Conservation (phyloP, 2,797 vertebrate genomes). For the Lophura swinhoii region DNA sequence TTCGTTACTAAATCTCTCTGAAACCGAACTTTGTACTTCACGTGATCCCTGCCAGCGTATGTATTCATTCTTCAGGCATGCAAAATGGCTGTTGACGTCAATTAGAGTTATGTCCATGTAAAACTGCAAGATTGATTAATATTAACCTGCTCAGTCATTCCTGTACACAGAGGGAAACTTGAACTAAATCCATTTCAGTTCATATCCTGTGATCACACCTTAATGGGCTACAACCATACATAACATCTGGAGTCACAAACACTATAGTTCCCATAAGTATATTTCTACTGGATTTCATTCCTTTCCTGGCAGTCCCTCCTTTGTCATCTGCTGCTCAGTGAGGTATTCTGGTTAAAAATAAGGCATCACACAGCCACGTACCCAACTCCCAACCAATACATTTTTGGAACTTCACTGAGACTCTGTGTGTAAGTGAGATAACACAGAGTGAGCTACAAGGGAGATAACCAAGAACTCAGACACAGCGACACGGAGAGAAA, state of each 20-base stretch:
- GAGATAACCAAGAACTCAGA: not conserved
- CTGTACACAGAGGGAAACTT: not conserved
- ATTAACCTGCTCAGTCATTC: slow-evolving; percentile 43
- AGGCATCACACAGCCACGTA: not conserved
- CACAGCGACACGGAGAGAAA: fast-evolving
- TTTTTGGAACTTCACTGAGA: not conserved
- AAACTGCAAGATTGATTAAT: slow-evolving; percentile 56
- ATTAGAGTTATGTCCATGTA: not conserved
- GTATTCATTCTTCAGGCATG: slow-evolving; percentile 27
- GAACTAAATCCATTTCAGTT: slow-evolving; percentile 39
- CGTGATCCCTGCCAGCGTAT: slow-evolving; percentile 31
- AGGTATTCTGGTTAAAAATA: not conserved
- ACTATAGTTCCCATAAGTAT: not conserved
- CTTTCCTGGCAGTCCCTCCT: slow-evolving; percentile 13
- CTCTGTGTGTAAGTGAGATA: not conserved
- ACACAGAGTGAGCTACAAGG: not conserved
- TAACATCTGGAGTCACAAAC: slow-evolving; percentile 31
- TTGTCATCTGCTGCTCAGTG: not conserved
- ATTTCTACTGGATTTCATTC: not conserved
- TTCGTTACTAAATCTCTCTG: slow-evolving; percentile 37
- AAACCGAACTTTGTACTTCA: slow-evolving; percentile 39
- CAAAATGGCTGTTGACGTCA: slow-evolving; percentile 51
- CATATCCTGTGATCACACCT: slow-evolving; percentile 29
- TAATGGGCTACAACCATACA: not conserved
- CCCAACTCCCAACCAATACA: not conserved